A percentile compares a stretch with the other conserved stretches of the same genome.
phyloP scores from a whole-genome alignment of 2,113 vertebrate genomes.

The Phasianus colchicus region DNA sequence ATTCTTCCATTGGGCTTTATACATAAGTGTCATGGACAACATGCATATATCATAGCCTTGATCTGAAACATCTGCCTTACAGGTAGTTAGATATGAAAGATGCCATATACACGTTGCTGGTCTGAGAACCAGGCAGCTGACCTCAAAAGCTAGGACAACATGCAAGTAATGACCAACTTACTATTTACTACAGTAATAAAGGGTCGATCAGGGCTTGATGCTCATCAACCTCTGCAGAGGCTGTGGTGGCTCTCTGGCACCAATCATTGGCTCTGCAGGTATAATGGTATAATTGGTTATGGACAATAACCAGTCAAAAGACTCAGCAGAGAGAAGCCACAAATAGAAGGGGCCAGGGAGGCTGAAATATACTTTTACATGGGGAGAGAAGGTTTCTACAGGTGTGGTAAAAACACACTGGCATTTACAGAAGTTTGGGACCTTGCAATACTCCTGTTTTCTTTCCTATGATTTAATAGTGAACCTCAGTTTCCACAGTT shows the following conservation, averaged over 20 bases:
- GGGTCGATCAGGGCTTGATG: not conserved
- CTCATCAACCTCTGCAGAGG: not conserved
- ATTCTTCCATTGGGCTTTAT: not conserved
- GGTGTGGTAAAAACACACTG: not conserved
- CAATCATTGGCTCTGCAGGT: not conserved
- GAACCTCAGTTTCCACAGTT: not conserved
- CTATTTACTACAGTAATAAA: not conserved
- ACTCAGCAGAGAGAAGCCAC: not conserved
- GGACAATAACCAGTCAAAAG: not conserved
- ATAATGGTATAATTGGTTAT: not conserved
- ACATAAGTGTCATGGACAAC: not conserved
- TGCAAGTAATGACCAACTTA: not conserved
- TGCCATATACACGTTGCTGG: fast-evolving
- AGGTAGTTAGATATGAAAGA: not conserved
- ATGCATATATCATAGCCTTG: not conserved
- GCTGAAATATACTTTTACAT: not conserved
- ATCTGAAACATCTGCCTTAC: not conserved
- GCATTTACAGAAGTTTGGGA: not conserved
- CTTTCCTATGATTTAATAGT: not conserved
- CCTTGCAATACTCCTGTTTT: not conserved
- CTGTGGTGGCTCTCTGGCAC: not conserved
- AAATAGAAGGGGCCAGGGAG: not conserved
- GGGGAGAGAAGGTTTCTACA: not conserved
- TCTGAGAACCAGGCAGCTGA: not conserved
- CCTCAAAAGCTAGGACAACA: not conserved